A percentile compares a stretch with the other conserved stretches of the same genome.
Evolutionary conservation across 1,140 invertebrate species (phyloP).

Genomic region (Trachymyrmex cornetzi): DNA sequence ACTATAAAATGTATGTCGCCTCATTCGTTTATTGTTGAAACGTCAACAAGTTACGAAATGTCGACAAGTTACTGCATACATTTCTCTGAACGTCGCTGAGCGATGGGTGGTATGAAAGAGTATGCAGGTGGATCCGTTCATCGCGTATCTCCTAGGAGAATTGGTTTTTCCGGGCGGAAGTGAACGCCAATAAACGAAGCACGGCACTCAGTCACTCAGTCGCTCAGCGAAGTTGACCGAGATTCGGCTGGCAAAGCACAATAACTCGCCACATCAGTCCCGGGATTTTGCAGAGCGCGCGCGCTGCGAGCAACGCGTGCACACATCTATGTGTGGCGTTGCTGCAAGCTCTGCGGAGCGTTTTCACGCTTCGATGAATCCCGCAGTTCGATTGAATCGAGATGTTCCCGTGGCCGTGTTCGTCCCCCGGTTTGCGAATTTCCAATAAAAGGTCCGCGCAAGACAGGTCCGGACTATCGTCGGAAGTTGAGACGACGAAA

Average conservation of each 20-base stretch:
- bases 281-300: slow-evolving; percentile 64
- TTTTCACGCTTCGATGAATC: slow-evolving; percentile 68
- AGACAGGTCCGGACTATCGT: background rate
- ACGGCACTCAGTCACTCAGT: slow-evolving; percentile 70
- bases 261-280: slow-evolving; percentile 73
- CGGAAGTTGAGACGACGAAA: background rate
- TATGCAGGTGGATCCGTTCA: slow-evolving; percentile 1
- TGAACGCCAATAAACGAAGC: slow-evolving; percentile 74
- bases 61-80: slow-evolving; percentile 19
- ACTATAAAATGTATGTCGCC: background rate
- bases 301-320: slow-evolving; percentile 48
- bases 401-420: slow-evolving; percentile 56
- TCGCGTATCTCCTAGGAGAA: slow-evolving; percentile 52
- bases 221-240: slow-evolving; percentile 72
- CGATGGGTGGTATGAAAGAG: slow-evolving; percentile 42
- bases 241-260: slow-evolving; percentile 71
- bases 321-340: slow-evolving; percentile 59
- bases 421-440: slow-evolving; percentile 35
- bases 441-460: slow-evolving; percentile 39
- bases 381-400: slow-evolving; percentile 70
- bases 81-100: background rate
- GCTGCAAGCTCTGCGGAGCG: slow-evolving; percentile 59
- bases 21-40: slow-evolving; percentile 10
- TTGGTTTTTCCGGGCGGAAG: slow-evolving; percentile 71
- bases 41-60: slow-evolving; percentile 2